Percentiles rank a stretch among this genome's conserved stretches.
Conservation (phyloP, 2,797 vertebrate genomes). For the Margarornis squamiger region DNA sequence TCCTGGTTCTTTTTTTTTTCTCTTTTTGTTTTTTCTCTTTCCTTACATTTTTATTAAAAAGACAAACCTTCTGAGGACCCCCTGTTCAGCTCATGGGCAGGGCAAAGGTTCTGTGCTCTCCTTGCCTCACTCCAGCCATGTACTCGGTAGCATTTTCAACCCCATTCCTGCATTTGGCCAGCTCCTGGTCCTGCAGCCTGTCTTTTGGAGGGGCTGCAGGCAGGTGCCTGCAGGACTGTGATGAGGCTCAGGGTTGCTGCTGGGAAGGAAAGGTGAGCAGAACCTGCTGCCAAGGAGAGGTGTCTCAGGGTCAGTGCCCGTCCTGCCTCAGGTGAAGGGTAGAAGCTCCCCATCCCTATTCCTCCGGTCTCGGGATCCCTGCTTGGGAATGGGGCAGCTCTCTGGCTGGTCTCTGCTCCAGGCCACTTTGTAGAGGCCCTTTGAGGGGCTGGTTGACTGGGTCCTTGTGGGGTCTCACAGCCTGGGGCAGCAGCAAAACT, state of each 20-base stretch:
- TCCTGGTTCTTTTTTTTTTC: not conserved
- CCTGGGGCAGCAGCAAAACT: not conserved
- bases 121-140: fast-evolving
- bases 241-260: not conserved
- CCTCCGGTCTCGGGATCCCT: not conserved
- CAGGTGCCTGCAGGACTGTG: not conserved
- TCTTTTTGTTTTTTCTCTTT: not conserved
- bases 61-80: not conserved
- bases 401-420: not conserved
- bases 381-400: not conserved
- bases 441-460: fast-evolving
- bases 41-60: not conserved
- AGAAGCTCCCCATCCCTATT: not conserved
- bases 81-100: fast-evolving
- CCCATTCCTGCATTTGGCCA: not conserved
- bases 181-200: not conserved
- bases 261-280: not conserved
- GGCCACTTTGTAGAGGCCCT: not conserved
- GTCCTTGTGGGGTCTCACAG: not conserved
- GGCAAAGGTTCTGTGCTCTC: not conserved
- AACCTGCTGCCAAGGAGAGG: not conserved
- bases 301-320: fast-evolving
- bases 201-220: not conserved
- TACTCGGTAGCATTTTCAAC: fast-evolving
- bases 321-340: fast-evolving